These are phyloP conservation scores for Unio pictorum DNA, from an alignment of 2,888 invertebrate species.

Conservation along the genomic window DNA sequence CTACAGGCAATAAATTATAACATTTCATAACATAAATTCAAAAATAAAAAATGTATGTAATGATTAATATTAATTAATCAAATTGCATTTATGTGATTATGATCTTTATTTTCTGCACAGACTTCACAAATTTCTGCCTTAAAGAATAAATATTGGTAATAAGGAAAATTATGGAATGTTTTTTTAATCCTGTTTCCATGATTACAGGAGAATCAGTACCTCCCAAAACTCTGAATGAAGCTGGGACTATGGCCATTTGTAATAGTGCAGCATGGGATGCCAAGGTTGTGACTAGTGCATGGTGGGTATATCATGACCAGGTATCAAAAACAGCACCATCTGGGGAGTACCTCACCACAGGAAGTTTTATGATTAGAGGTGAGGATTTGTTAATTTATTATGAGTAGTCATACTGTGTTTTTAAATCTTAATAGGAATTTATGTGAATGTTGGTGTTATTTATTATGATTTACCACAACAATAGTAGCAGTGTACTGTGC, in stretches of 20 bases:
- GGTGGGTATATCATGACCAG: slow-evolving; percentile 97
- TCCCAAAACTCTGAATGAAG: slow-evolving; percentile 96
- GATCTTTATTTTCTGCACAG: too few species aligned
- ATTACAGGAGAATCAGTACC: slow-evolving; percentile 78
- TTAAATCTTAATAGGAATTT: too few species aligned
- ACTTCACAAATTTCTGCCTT: too few species aligned
- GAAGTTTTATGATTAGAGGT: slow-evolving; percentile 74
- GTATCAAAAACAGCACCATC: slow-evolving; percentile 97
- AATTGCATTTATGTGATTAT: too few species aligned
- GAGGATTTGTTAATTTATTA: slow-evolving; percentile 7
- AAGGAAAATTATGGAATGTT: too few species aligned
- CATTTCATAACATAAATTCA: too few species aligned
- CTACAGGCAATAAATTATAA: too few species aligned
- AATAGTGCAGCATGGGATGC: slow-evolving; percentile 99
- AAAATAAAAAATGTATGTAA: too few species aligned
- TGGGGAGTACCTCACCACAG: slow-evolving; percentile 96
- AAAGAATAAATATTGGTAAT: too few species aligned
- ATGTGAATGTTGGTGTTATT: neutral
- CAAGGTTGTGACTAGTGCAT: slow-evolving; percentile 94
- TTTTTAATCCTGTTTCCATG: neutral
- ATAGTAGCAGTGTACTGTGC: too few species aligned
- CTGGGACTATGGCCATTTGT: slow-evolving; percentile 92
- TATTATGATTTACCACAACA: too few species aligned
- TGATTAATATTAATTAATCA: too few species aligned
- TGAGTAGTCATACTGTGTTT: neutral